Percentiles rank a stretch among this genome's conserved stretches.
Conservation (phyloP, 1,140 invertebrate genomes). For the Psix sp. region DNA sequence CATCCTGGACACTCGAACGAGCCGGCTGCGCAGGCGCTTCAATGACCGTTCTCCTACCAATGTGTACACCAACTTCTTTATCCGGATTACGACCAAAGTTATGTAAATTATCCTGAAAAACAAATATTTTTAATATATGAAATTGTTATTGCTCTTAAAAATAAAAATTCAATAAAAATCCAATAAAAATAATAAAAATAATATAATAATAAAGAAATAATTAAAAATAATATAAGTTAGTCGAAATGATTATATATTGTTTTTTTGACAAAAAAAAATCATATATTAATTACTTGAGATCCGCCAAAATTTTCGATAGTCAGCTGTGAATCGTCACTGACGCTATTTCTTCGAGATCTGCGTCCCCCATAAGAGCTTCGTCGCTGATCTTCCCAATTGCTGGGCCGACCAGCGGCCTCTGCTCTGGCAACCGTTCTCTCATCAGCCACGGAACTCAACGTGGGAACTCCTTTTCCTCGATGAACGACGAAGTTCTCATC, state of each 20-base stretch:
- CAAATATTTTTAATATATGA: too few species aligned
- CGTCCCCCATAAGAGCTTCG: conserved; percentile 86
- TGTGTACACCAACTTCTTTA: conserved; percentile 82
- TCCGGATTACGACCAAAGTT: conserved; percentile 85
- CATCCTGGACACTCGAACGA: conserved; percentile 85
- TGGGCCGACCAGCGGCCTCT: conserved; percentile 87
- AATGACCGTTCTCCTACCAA: conserved; percentile 76
- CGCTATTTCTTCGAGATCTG: conserved; percentile 88
- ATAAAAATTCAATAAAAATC: too few species aligned
- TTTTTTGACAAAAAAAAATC: too few species aligned
- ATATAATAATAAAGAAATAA: too few species aligned
- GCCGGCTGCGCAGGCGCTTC: conserved; percentile 81
- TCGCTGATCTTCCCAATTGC: conserved; percentile 87
- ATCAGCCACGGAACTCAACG: conserved; percentile 83
- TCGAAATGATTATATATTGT: too few species aligned
- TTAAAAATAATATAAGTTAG: too few species aligned
- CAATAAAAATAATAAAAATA: too few species aligned
- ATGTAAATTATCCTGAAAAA: conserved; percentile 80
- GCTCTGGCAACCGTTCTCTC: conserved; percentile 75
- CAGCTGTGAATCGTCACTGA: conserved; percentile 91
- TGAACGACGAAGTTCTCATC: conserved; percentile 89
- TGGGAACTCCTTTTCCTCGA: conserved; percentile 85
- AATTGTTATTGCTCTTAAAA: too few species aligned
- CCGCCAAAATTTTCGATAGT: conserved; percentile 95
- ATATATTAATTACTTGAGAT: conserved; percentile 79